Evolutionary conservation across 2,113 vertebrate genomes (phyloP).

Genomic region (human (Homo sapiens)): DNA sequence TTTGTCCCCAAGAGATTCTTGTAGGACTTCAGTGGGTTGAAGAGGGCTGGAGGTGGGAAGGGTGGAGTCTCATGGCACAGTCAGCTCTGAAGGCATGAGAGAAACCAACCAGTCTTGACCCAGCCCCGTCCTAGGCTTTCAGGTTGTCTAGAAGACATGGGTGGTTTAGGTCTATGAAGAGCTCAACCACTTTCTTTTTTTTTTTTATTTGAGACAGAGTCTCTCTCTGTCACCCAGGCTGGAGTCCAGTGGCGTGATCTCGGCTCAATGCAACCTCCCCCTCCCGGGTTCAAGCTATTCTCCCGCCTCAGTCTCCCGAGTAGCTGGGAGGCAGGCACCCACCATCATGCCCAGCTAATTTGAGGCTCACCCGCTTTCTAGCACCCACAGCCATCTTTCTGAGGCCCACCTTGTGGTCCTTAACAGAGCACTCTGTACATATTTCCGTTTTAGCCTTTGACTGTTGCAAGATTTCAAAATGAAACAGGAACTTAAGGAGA

Average conservation of each 20-base stretch:
- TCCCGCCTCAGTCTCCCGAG: too few species aligned
- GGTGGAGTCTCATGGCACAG: neutral
- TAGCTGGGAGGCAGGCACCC: too few species aligned
- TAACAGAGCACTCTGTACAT: neutral
- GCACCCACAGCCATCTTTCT: neutral
- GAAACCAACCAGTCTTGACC: fast-evolving
- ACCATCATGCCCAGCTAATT: too few species aligned
- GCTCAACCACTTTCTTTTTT: too few species aligned
- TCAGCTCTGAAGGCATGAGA: neutral
- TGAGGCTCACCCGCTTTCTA: too few species aligned
- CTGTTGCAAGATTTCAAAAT: neutral
- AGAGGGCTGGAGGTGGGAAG: neutral
- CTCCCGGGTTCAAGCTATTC: too few species aligned
- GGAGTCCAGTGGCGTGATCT: too few species aligned
- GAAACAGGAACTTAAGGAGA: neutral
- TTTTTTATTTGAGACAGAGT: too few species aligned
- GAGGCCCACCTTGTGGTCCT: neutral
- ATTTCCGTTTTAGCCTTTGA: neutral
- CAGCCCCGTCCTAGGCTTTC: neutral
- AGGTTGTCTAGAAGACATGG: neutral
- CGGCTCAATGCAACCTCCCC: too few species aligned
- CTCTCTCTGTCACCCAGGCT: too few species aligned
- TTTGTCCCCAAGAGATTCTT: neutral
- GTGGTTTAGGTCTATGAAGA: neutral
- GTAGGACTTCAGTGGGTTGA: too few species aligned